phyloP scores from a whole-genome alignment of 1,140 invertebrate species.

The Anoplophora glabripennis region DNA sequence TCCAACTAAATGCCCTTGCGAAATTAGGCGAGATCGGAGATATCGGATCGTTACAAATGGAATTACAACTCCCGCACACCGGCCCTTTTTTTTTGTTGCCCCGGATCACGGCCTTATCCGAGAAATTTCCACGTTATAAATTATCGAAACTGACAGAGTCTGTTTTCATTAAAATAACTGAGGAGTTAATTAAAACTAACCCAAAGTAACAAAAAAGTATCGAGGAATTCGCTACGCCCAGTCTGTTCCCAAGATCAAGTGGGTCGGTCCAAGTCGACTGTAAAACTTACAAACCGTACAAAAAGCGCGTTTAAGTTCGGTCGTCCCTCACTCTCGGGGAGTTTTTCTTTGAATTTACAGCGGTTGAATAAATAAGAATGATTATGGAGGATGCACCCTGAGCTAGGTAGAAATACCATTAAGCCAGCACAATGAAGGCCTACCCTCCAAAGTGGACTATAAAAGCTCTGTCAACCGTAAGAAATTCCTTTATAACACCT shows the following conservation, averaged over 20 bases:
- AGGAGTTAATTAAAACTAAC: constrained; percentile 14
- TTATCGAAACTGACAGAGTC: not conserved
- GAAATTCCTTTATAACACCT: not conserved
- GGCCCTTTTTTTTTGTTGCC: too few relatives aligned
- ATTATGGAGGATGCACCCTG: constrained; percentile 9
- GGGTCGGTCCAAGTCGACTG: constrained; percentile 1
- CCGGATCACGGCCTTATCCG: too few relatives aligned
- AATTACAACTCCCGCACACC: too few relatives aligned
- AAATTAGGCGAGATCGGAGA: too few relatives aligned
- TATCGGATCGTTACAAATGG: too few relatives aligned
- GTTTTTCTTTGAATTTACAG: constrained; percentile 4
- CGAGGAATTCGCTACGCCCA: constrained; percentile 8
- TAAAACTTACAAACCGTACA: constrained; percentile 1
- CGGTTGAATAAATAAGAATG: constrained; percentile 7
- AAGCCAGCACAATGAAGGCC: not conserved
- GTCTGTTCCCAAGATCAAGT: not conserved
- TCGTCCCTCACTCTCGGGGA: not conserved
- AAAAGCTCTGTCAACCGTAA: not conserved
- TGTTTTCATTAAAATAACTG: constrained; percentile 13
- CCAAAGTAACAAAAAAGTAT: constrained; percentile 4
- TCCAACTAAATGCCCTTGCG: too few relatives aligned
- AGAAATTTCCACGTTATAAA: too few relatives aligned
- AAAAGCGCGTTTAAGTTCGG: not conserved
- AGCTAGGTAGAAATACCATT: constrained; percentile 5
- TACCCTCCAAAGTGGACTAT: not conserved